Evolutionary conservation across 2,113 vertebrate species (phyloP).

Genomic region (Pampusana beccarii): DNA sequence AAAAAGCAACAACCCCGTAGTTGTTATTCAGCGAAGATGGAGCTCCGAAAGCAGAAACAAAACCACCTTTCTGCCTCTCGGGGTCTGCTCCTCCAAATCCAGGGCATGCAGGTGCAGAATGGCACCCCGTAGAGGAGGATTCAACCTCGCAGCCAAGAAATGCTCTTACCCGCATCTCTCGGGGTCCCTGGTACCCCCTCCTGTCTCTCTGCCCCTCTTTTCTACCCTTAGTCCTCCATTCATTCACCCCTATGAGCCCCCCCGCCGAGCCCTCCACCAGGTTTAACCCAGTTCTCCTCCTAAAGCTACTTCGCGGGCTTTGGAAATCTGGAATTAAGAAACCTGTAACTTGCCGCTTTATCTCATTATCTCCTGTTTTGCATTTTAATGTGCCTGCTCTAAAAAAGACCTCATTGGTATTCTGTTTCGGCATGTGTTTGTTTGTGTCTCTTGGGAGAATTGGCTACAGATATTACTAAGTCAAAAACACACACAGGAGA

Average conservation of each 20-base stretch:
- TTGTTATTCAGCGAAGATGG: background rate
- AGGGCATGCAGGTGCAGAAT: background rate
- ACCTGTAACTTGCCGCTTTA: conserved; percentile 76
- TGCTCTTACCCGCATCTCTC: background rate
- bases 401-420: conserved; percentile 81
- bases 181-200: background rate
- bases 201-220: background rate
- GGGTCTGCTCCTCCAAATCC: background rate
- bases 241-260: background rate
- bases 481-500: conserved; percentile 68
- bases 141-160: background rate
- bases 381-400: conserved; percentile 81
- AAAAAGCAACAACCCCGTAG: background rate
- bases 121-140: background rate
- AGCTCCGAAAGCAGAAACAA: conserved; percentile 21
- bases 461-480: conserved; percentile 76
- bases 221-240: background rate
- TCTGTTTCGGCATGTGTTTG: conserved; percentile 74
- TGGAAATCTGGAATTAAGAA: conserved; percentile 68
- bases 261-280: background rate
- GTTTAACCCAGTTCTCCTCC: background rate
- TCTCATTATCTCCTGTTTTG: conserved; percentile 83
- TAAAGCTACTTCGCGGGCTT: background rate
- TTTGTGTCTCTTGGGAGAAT: conserved; percentile 80
- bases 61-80: conserved; percentile 28